phyloP scores from a whole-genome alignment of 2,797 vertebrate genomes.

The Spinus pinus region DNA sequence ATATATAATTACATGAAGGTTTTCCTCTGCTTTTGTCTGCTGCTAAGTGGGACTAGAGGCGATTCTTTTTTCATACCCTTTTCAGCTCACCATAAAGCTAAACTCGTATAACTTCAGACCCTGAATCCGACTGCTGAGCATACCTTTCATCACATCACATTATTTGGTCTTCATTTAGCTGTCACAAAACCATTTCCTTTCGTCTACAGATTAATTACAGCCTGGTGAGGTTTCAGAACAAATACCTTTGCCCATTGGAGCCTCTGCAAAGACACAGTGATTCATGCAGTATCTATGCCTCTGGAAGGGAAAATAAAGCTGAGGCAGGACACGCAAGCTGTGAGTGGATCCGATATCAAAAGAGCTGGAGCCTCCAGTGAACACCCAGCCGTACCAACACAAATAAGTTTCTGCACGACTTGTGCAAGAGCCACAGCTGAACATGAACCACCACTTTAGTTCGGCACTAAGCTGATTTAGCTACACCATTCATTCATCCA shows the following conservation, averaged over 20 bases:
- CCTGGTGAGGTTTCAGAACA: slow-evolving; percentile 51
- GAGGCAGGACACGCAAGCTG: slow-evolving; percentile 44
- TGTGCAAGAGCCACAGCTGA: slow-evolving; percentile 19
- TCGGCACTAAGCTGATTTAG: slow-evolving; percentile 47
- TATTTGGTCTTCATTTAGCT: slow-evolving; percentile 67
- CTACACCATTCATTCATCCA: slow-evolving; percentile 49
- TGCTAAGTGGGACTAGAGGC: not conserved
- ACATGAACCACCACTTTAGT: slow-evolving; percentile 5
- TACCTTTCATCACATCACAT: slow-evolving; percentile 56
- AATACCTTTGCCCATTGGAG: slow-evolving; percentile 33
- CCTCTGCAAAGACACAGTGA: slow-evolving; percentile 49
- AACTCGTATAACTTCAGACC: slow-evolving; percentile 10
- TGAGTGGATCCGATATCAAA: slow-evolving; percentile 64
- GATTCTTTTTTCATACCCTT: not conserved
- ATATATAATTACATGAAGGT: not conserved
- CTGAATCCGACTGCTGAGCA: not conserved
- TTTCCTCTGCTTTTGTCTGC: not conserved
- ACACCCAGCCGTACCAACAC: slow-evolving; percentile 38
- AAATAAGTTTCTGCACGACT: slow-evolving; percentile 53
- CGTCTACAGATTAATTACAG: slow-evolving; percentile 64
- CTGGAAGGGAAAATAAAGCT: slow-evolving; percentile 41
- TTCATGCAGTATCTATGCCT: slow-evolving; percentile 55
- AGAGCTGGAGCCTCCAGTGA: slow-evolving; percentile 42
- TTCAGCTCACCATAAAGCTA: slow-evolving; percentile 11
- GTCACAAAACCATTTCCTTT: slow-evolving; percentile 69